Percentiles rank a stretch among this genome's conserved stretches.
phyloP scores from a whole-genome alignment of 2,113 vertebrate genomes.

The Heterocephalus glaber region DNA sequence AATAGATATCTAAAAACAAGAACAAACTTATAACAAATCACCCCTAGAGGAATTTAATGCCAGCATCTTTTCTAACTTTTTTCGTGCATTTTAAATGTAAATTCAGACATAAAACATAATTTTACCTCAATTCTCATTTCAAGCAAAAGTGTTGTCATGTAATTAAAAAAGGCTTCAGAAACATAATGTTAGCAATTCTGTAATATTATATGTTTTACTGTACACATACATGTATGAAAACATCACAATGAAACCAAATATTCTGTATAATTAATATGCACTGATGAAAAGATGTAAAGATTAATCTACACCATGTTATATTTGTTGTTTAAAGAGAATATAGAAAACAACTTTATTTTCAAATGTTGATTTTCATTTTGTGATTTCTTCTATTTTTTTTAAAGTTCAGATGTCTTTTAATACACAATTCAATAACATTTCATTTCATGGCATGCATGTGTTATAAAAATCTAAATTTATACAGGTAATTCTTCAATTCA shows the following conservation, averaged over 20 bases:
- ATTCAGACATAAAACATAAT: background rate
- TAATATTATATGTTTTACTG: background rate
- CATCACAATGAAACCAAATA: background rate
- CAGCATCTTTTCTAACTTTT: background rate
- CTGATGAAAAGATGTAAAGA: background rate
- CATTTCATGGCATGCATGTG: background rate
- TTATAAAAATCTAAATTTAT: conserved; percentile 22
- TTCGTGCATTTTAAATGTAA: background rate
- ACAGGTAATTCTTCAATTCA: background rate
- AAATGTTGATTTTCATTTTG: background rate
- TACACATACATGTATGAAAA: background rate
- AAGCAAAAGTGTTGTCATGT: background rate
- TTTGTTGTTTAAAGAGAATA: background rate
- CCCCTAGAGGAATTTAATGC: background rate
- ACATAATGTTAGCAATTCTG: conserved; percentile 24
- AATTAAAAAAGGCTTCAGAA: conserved; percentile 40
- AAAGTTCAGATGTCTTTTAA: background rate
- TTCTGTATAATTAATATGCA: background rate
- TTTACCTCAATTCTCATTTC: background rate
- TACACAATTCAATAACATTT: background rate
- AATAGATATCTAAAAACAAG: background rate
- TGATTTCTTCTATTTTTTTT: background rate
- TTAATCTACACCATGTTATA: background rate
- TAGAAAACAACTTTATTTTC: conserved; percentile 19
- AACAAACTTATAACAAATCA: background rate